phyloP scores from a whole-genome alignment of 2,113 vertebrate genomes.

The Cranoglanis bouderius region DNA sequence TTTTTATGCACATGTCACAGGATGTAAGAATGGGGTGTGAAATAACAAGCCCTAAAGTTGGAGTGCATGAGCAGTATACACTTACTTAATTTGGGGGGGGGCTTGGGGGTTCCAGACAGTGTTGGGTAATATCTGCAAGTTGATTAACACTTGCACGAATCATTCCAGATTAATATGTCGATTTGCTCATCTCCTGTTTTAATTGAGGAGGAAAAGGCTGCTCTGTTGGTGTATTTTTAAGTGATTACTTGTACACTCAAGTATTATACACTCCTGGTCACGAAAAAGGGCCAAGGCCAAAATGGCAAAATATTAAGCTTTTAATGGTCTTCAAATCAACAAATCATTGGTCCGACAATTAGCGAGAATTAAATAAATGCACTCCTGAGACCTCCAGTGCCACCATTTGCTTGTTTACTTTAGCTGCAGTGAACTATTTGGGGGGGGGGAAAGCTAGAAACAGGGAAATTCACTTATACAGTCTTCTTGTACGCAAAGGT shows the following conservation, averaged over 20 bases:
- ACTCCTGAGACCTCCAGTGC: too few species aligned
- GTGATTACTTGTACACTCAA: neutral
- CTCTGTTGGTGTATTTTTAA: neutral
- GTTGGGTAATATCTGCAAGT: neutral
- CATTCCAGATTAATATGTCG: neutral
- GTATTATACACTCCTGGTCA: neutral
- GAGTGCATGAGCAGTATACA: neutral
- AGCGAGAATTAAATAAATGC: too few species aligned
- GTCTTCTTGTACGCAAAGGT: too few species aligned
- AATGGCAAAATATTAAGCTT: too few species aligned
- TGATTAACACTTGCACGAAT: neutral
- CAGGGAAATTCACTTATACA: too few species aligned
- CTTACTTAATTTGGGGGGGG: neutral
- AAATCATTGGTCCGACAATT: too few species aligned
- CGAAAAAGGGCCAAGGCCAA: too few species aligned
- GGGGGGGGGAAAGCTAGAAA: too few species aligned
- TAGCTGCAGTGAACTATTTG: too few species aligned
- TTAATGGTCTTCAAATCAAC: too few species aligned
- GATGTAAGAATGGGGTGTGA: neutral
- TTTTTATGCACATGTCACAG: neutral
- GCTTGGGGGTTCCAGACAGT: neutral
- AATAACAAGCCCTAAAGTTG: neutral
- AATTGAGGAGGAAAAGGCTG: neutral
- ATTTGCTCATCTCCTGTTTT: neutral
- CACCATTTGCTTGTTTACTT: too few species aligned